A percentile compares a stretch with the other conserved stretches of the same genome.
These are phyloP conservation scores for Oreochromis niloticus DNA, from an alignment of 2,113 vertebrate genomes.

Conservation along the genomic window DNA sequence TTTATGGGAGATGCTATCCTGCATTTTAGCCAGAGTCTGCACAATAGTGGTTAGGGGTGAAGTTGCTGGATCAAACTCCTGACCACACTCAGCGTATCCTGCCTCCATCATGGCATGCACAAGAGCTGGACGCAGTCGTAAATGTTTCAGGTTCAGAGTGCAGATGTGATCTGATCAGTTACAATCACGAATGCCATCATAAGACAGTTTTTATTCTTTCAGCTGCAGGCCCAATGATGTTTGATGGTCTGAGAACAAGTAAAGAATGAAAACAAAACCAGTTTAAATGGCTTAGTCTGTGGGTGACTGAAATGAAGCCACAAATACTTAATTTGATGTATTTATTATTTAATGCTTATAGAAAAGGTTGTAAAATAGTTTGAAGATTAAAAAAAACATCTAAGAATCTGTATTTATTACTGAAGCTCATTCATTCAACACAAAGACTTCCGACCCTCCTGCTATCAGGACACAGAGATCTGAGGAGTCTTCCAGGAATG, in stretches of 20 bases:
- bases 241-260: not conserved
- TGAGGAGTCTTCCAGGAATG: not conserved
- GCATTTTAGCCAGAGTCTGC: not conserved
- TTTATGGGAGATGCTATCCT: not conserved
- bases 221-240: not conserved
- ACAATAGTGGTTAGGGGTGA: fast-evolving
- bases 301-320: not conserved
- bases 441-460: not conserved
- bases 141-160: not conserved
- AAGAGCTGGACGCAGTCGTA: fast-evolving
- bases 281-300: not conserved
- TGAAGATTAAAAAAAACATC: fast-evolving
- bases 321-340: not conserved
- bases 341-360: not conserved
- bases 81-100: not conserved
- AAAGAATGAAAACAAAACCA: not conserved
- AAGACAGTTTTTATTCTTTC: not conserved
- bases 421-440: not conserved
- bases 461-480: not conserved
- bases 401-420: not conserved
- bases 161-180: not conserved
- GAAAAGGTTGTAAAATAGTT: not conserved
- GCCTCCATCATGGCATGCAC: fast-evolving
- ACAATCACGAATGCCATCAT: not conserved
- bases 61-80: not conserved